These are phyloP conservation scores for Panagrolaimus sp. DNA, from an alignment of 1,140 invertebrate genomes.

Conservation along the genomic window DNA sequence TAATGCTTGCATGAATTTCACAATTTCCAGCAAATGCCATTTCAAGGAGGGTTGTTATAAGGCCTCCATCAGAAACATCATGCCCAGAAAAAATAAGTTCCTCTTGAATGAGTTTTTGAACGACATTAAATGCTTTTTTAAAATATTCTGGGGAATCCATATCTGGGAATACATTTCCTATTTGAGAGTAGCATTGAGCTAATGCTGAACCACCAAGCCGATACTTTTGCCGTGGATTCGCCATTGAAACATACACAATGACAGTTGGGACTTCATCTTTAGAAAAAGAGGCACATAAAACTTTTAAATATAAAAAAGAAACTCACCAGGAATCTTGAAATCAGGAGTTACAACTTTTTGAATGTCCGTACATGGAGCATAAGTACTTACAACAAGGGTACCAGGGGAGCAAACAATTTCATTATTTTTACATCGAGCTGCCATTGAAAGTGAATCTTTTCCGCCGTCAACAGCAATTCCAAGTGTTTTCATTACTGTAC, in stretches of 20 bases:
- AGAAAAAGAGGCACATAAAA: conserved; percentile 18
- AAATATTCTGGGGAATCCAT: conserved; percentile 70
- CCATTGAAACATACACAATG: conserved; percentile 31
- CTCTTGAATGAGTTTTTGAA: conserved; percentile 76
- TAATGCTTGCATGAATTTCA: conserved; percentile 71
- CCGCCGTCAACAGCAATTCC: conserved; percentile 92
- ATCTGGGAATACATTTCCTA: conserved; percentile 77
- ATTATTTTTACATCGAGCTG: conserved; percentile 66
- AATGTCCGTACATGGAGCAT: conserved; percentile 85
- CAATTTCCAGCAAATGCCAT: conserved; percentile 88
- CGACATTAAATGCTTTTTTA: conserved; percentile 72
- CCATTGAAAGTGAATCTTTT: conserved; percentile 95
- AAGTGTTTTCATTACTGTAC: conserved; percentile 74
- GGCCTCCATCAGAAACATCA: conserved; percentile 90
- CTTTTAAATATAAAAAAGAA: conserved; percentile 23
- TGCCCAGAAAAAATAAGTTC: conserved; percentile 77
- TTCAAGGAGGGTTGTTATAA: conserved; percentile 81
- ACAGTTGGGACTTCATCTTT: conserved; percentile 19
- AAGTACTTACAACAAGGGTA: conserved; percentile 85
- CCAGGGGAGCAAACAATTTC: conserved; percentile 78
- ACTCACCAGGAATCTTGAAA: conserved; percentile 65
- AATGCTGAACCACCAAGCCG: conserved; percentile 83
- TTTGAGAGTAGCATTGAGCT: conserved; percentile 79
- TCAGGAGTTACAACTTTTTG: conserved; percentile 76
- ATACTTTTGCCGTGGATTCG: conserved; percentile 63